Conservation (phyloP, 1,140 invertebrate genomes). For the Anoplophora glabripennis region DNA sequence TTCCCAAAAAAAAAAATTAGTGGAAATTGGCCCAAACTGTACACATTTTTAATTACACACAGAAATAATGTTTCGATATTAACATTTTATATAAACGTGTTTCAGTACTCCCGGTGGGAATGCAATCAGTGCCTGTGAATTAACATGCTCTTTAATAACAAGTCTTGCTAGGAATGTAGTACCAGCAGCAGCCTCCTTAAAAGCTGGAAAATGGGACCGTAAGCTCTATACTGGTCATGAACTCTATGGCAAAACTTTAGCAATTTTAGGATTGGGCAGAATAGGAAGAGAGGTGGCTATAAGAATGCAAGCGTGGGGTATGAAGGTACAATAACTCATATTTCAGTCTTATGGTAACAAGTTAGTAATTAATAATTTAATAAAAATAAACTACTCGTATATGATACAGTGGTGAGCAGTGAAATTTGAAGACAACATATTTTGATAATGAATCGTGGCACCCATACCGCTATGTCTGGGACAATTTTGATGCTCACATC, state of each 20-base stretch:
- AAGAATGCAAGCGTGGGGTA: conserved; percentile 94
- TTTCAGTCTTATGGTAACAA: neutral
- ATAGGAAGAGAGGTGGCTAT: conserved; percentile 92
- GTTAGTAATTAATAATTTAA: too few relatives aligned
- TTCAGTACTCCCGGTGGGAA: conserved; percentile 92
- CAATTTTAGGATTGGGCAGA: conserved; percentile 89
- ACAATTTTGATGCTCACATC: too few relatives aligned
- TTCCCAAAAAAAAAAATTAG: too few relatives aligned
- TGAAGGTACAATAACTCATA: conserved; percentile 67
- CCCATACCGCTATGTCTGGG: too few relatives aligned
- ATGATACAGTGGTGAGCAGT: too few relatives aligned
- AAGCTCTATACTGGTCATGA: conserved; percentile 88
- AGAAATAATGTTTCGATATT: neutral
- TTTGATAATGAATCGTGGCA: too few relatives aligned
- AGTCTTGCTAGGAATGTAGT: conserved; percentile 80
- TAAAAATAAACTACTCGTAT: too few relatives aligned
- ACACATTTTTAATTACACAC: too few relatives aligned
- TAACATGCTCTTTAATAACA: conserved; percentile 89
- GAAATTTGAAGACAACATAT: too few relatives aligned
- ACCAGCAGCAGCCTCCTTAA: conserved; percentile 79
- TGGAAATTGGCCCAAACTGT: too few relatives aligned
- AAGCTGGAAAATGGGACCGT: conserved; percentile 89
- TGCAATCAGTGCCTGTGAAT: conserved; percentile 93
- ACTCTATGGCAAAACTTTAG: conserved; percentile 87
- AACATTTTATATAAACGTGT: conserved; percentile 7